phyloP scores from a whole-genome alignment of 2,113 vertebrate species.

The Pterophyllum scalare region DNA sequence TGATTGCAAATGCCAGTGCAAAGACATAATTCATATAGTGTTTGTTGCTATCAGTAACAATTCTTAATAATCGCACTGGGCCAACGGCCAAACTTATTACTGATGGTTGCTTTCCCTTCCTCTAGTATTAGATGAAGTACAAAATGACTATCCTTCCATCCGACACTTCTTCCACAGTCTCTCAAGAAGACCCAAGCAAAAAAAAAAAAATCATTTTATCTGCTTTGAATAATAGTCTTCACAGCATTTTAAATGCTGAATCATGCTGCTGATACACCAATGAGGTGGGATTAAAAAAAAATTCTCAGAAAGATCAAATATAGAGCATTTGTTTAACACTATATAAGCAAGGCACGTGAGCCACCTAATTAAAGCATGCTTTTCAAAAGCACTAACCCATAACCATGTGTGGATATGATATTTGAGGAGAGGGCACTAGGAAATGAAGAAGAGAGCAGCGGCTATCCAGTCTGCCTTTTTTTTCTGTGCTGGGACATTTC shows the following conservation, averaged over 20 bases:
- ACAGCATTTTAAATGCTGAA: constrained; percentile 55
- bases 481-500: constrained; percentile 56
- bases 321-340: constrained; percentile 59
- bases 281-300: constrained; percentile 37
- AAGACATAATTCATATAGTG: constrained; percentile 50
- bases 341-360: constrained; percentile 37
- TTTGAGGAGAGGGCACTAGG: constrained; percentile 53
- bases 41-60: constrained; percentile 49
- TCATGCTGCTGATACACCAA: constrained; percentile 44
- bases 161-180: constrained; percentile 41
- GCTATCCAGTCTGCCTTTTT: constrained; percentile 30
- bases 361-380: constrained; percentile 63
- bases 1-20: constrained; percentile 63
- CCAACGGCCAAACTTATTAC: constrained; percentile 61
- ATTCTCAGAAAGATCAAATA: constrained; percentile 56
- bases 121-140: constrained; percentile 16
- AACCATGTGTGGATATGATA: constrained; percentile 56
- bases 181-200: constrained; percentile 38
- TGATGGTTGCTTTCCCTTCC: constrained; percentile 33
- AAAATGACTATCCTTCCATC: constrained; percentile 54
- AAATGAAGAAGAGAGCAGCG: constrained; percentile 55
- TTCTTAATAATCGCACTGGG: constrained; percentile 57
- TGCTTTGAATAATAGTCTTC: constrained; percentile 42
- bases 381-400: constrained; percentile 53
- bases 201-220: constrained; percentile 34